Evolutionary conservation across 1,140 invertebrate species (phyloP).

Genomic region (silkworm (Bombyx mori)): DNA sequence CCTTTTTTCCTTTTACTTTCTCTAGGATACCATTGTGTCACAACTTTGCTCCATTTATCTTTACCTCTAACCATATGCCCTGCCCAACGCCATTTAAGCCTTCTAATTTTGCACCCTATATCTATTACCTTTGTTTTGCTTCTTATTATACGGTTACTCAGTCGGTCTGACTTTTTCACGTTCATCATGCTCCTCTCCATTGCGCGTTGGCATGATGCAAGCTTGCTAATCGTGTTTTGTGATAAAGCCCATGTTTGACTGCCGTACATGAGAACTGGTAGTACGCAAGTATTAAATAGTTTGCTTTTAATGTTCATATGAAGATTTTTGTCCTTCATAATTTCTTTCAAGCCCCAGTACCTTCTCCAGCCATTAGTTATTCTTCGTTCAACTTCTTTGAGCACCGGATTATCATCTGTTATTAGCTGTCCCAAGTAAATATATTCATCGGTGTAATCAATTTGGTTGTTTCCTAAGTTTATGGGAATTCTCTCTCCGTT

Average conservation of each 20-base stretch:
- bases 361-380: constrained; percentile 25
- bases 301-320: constrained; percentile 19
- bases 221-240: constrained; percentile 10
- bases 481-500: constrained; percentile 15
- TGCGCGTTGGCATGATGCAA: constrained; percentile 16
- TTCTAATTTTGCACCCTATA: too few relatives aligned
- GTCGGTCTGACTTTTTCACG: too few relatives aligned
- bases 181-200: too few relatives aligned
- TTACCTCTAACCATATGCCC: too few relatives aligned
- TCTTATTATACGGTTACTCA: too few relatives aligned
- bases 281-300: constrained; percentile 20
- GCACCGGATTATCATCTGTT: constrained; percentile 16
- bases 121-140: too few relatives aligned
- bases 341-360: constrained; percentile 22
- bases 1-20: too few relatives aligned
- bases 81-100: too few relatives aligned
- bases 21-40: too few relatives aligned
- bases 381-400: constrained; percentile 23
- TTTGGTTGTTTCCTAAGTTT: constrained; percentile 15
- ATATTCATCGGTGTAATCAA: constrained; percentile 25
- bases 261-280: constrained; percentile 17
- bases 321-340: constrained; percentile 24
- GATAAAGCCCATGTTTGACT: constrained; percentile 20
- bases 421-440: constrained; percentile 30
- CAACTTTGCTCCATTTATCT: too few relatives aligned